Percentiles rank a stretch among this genome's conserved stretches.
phyloP scores from a whole-genome alignment of 2,113 vertebrate species.

The Brachyhypopomus gauderio region DNA sequence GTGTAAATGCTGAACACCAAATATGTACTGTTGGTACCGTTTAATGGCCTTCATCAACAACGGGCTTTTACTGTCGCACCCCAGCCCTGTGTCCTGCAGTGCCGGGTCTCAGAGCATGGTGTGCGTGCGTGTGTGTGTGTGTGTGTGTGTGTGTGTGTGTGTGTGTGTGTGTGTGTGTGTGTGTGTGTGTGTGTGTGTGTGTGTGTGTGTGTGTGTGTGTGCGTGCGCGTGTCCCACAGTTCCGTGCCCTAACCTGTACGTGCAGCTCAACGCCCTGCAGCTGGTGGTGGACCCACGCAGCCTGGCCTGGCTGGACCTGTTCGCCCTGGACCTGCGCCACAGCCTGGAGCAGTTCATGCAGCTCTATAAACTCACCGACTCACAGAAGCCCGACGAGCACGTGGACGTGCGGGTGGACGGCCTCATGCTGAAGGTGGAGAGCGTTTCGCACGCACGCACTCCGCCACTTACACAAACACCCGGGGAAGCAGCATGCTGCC shows the following conservation, averaged over 20 bases:
- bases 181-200: no score
- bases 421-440: constrained; percentile 92
- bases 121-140: no score
- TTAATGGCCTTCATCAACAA: no score
- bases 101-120: no score
- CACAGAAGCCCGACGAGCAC: constrained; percentile 93
- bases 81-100: no score
- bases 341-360: constrained; percentile 97
- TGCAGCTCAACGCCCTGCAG: constrained; percentile 94
- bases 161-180: no score
- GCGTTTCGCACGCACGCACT: not conserved
- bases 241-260: constrained; percentile 93
- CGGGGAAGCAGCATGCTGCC: not conserved
- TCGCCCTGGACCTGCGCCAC: constrained; percentile 91
- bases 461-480: not conserved
- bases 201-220: constrained; percentile 11
- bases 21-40: no score
- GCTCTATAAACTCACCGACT: constrained; percentile 94
- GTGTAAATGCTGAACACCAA: no score
- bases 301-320: constrained; percentile 97
- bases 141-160: no score
- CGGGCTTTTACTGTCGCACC: no score
- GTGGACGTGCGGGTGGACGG: constrained; percentile 93
- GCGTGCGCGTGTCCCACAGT: constrained; percentile 71
- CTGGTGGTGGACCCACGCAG: constrained; percentile 93